Percentiles rank a stretch among this genome's conserved stretches.
phyloP scores from a whole-genome alignment of 2,113 vertebrate species.

The Holacanthus passer region DNA sequence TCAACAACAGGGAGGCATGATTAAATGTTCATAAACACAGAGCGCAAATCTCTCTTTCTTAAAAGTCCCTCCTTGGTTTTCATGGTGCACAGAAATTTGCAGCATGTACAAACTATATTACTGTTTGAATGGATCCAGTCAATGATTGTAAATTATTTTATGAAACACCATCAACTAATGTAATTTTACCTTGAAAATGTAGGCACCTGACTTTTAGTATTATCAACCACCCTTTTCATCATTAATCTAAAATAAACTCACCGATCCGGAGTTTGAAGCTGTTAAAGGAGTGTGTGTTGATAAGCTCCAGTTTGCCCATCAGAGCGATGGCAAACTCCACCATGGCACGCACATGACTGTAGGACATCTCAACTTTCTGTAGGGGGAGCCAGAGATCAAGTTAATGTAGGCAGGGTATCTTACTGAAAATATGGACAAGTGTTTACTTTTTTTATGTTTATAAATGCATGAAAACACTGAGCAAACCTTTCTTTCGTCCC shows the following conservation, averaged over 20 bases:
- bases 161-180: not conserved
- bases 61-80: not conserved
- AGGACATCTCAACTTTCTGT: constrained; percentile 86
- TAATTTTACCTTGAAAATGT: not conserved
- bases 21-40: not conserved
- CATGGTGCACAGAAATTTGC: not conserved
- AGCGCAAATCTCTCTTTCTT: not conserved
- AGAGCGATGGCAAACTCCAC: constrained; percentile 91
- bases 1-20: not conserved
- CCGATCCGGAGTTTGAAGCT: constrained; percentile 92
- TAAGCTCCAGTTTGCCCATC: constrained; percentile 87
- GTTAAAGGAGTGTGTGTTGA: constrained; percentile 93
- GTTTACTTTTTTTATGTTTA: too few species aligned
- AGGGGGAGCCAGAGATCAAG: constrained; percentile 63
- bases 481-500: constrained; percentile 82
- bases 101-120: not conserved
- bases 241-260: constrained; percentile 57
- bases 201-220: not conserved
- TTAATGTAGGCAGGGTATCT: not conserved
- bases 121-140: not conserved
- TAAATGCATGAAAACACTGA: not conserved
- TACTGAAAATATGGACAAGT: not conserved
- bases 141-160: too few species aligned
- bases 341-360: constrained; percentile 88
- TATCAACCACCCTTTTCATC: not conserved